Base-by-base conservation (phyloP, 2,797 vertebrate genomes). In the Pitangus sulphuratus region DNA sequence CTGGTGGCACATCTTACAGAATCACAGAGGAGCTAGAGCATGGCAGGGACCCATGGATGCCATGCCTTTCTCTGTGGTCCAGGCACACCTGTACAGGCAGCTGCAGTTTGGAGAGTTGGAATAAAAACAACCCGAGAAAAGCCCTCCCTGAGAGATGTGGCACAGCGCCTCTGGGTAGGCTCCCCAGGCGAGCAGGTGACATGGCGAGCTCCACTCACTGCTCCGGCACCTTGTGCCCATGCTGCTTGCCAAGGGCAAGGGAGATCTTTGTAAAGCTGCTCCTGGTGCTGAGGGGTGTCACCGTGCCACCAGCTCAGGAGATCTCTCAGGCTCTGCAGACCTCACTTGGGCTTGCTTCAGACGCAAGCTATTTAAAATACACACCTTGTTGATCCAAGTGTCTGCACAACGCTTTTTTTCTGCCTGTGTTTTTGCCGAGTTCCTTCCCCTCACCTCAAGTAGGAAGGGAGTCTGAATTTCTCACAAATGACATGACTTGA, bases 241-340 rank as follows among this genome's bases (percentile, higher is more conserved):
- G 20, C 48, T 24, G 15, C 60, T 70, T 50, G 18, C 72, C 81
- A 89, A 97, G 95, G 96, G 96, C 97, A 83, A 89, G 11, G 47
- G 83, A 94, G 94, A 90, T 95, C 95, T 94, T 13, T 85, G 79
- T 81, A 85, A 89, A 91, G 83, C 88, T 11, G 12, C 24, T 45
- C 65, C 51, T 13, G 19, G 61, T 42, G 58, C 40, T 54, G 66
- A 77, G 45, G 74, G 45, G 66, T 66, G 74, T 47, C 78, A 60
- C 17, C 4, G 3, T 2, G 25, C 28, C 2, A 19, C 54, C 35
- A 8, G 22, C 68, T 78, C 42, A 8, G 15, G 24, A 47, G 31
- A n/a, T 33, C 65, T 58, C 39, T 16, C 64, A 40, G 31, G 47
- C 69, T 93, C 60, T 76, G 61, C 45, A 86, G 78, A 89, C 54